A percentile compares a stretch with the other conserved stretches of the same genome.
These are phyloP conservation scores for Staurois parvus DNA, from an alignment of 2,797 vertebrate species.

Conservation along the genomic window DNA sequence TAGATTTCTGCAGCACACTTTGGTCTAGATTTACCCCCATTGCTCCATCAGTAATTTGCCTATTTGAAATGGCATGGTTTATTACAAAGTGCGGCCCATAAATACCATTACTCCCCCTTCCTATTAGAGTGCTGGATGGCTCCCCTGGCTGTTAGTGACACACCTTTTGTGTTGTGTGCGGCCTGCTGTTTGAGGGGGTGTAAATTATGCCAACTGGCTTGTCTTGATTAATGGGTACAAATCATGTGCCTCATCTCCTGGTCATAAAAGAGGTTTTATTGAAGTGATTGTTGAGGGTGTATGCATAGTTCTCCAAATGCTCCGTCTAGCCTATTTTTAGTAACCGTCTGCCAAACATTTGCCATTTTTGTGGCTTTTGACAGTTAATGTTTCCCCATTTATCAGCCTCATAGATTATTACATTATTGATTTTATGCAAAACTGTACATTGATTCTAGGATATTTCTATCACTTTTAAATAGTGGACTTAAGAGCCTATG, in stretches of 20 bases:
- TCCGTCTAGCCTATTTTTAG: background rate
- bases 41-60: background rate
- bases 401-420: background rate
- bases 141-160: background rate
- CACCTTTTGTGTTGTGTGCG: background rate
- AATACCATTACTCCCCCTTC: conserved; percentile 14
- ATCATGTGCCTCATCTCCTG: background rate
- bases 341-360: background rate
- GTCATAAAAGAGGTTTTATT: background rate
- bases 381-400: background rate
- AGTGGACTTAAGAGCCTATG: no score
- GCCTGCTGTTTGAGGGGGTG: background rate
- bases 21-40: background rate
- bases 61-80: background rate
- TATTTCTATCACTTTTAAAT: no score
- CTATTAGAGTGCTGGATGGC: background rate
- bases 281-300: background rate
- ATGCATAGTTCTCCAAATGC: background rate
- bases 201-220: background rate
- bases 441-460: no score
- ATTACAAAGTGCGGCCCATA: background rate
- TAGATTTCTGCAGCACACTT: background rate
- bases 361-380: background rate
- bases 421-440: no score
- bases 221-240: conserved; percentile 3